Percentiles rank a stretch among this genome's conserved stretches.
These are phyloP conservation scores for Tetramorium simillimum DNA, from an alignment of 1,140 invertebrate genomes.

Conservation along the genomic window DNA sequence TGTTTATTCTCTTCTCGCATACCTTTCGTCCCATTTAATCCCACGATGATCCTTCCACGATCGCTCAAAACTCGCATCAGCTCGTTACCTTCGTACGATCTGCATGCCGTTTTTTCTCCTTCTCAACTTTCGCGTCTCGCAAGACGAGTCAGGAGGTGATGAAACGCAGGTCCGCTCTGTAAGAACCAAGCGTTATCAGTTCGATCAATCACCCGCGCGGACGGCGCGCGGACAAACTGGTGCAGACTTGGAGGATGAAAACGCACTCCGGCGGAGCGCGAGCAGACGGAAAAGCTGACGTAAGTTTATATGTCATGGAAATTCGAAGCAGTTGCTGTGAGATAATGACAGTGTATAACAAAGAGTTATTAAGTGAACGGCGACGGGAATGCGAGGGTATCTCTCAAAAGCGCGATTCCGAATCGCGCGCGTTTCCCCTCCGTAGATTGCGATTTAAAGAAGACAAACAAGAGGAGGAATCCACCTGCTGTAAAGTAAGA, in stretches of 20 bases:
- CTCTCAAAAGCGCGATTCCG: background rate
- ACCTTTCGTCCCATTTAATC: conserved; percentile 33
- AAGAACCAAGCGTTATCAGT: background rate
- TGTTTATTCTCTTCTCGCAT: background rate
- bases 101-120: background rate
- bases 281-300: background rate
- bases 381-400: background rate
- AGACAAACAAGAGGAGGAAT: background rate
- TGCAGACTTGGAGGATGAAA: background rate
- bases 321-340: background rate
- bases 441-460: background rate
- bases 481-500: background rate
- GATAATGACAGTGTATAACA: conserved; percentile 4
- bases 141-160: background rate
- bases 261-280: background rate
- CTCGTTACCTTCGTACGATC: background rate
- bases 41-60: background rate
- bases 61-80: background rate
- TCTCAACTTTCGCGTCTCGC: background rate
- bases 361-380: background rate
- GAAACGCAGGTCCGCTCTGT: background rate
- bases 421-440: background rate
- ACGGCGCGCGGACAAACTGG: background rate
- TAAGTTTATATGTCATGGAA: conserved; percentile 9
- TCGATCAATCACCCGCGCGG: background rate